Evolutionary conservation across 2,797 vertebrate species (phyloP), one percentile per base, ranked within the genome.

Genomic region (Rallus crepitans): DNA sequence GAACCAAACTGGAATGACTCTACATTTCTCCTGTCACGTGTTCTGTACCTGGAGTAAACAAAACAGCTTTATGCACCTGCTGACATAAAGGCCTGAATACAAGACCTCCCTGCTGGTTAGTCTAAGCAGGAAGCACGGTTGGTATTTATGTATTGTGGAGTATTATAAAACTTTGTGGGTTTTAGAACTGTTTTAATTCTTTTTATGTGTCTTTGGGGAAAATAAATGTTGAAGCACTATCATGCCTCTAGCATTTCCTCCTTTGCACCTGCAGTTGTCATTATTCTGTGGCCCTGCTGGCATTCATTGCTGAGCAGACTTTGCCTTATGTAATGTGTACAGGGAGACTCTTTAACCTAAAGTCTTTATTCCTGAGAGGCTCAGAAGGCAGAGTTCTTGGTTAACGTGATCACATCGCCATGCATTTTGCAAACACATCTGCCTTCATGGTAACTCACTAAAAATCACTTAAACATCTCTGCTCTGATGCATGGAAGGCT

Each of bases 171-270:
- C 65, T 64, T 85, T 90, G 81, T 64, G 68, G 20, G n/a, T 78
- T 91, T 95, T 92, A 90, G 57, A 72, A 50, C 57, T 48, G 50
- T 83, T 84, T 82, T 65, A 89, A 87, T 83, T 82, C 87, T 91
- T 92, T 85, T 78, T 88, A 80, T 79, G 35, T 82, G 56, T 91
- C 84, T 85, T 68, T 73, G 53, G 11, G 40, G 45, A 85, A 85
- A 97, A 97, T 96, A 97, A 97, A 97, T 4, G 64, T 68, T 82
- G 78, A 92, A 95, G 85, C 83, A 91, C 70, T 93, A 56, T 71
- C 5, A 27, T 0, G 42, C 57, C 73, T 94, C 55, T 87, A 83
- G 87, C 33, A 47, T 79, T 87, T 89, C 81, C 64, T 92, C 64
- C 75, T 85, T 96, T 87, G 77, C 84, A 95, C 92, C 87, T 96